Percentiles rank a stretch among this genome's conserved stretches.
Conservation (phyloP, 1,140 invertebrate species). For the Drosophila dunni region DNA sequence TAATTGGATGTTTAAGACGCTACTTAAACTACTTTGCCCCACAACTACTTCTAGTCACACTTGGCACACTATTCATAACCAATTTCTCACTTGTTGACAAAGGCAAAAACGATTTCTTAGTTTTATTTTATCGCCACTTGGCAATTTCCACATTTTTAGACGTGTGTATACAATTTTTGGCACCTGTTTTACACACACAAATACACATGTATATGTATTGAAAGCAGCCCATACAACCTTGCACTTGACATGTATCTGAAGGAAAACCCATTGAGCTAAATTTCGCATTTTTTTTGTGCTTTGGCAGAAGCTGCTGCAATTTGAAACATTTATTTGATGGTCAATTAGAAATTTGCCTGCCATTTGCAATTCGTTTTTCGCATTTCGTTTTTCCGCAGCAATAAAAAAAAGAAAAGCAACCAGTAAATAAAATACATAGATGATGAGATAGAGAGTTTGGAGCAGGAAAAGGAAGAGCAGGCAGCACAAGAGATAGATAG, state of each 20-base stretch:
- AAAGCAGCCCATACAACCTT: constrained; percentile 20
- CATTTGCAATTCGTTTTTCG: constrained; percentile 54
- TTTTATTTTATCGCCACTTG: constrained; percentile 44
- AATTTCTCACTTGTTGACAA: constrained; percentile 68
- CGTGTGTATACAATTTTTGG: constrained; percentile 47
- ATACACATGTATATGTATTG: not conserved
- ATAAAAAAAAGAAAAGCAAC: constrained; percentile 56
- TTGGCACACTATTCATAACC: constrained; percentile 16
- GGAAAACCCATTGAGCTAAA: constrained; percentile 20
- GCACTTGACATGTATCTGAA: constrained; percentile 32
- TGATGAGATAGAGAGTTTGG: constrained; percentile 43
- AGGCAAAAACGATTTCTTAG: constrained; percentile 52
- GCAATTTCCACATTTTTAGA: constrained; percentile 53
- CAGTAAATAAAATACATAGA: constrained; percentile 64
- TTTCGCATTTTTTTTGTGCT: not conserved
- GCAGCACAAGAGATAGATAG: constrained; percentile 9
- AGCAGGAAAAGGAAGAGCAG: constrained; percentile 45
- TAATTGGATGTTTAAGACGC: not conserved
- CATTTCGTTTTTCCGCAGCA: constrained; percentile 50
- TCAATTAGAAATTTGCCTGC: constrained; percentile 75
- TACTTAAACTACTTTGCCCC: not conserved
- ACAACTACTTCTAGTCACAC: not conserved
- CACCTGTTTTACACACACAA: constrained; percentile 32
- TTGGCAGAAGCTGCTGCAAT: constrained; percentile 38
- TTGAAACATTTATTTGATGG: constrained; percentile 71